A percentile compares a stretch with the other conserved stretches of the same genome.
phyloP scores from a whole-genome alignment of 2,797 vertebrate genomes.

The Gymnoscopelus braueri region DNA sequence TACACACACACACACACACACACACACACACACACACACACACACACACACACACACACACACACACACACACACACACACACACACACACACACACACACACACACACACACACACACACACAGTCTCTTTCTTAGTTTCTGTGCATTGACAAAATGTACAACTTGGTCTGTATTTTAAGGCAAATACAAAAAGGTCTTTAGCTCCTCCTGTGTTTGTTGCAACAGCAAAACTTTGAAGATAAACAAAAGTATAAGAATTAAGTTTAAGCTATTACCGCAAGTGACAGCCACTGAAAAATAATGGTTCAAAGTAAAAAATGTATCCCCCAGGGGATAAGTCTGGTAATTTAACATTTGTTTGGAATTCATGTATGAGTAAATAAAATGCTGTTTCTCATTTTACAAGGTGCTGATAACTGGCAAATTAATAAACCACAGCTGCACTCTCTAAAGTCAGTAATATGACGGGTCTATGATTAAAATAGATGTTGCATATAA shows the following conservation, averaged over 20 bases:
- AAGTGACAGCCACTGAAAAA: conserved; percentile 3
- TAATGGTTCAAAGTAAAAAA: conserved; percentile 3
- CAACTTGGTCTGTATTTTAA: neutral
- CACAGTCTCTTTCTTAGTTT: conserved; percentile 31
- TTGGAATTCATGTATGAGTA: conserved; percentile 26
- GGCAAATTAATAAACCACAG: conserved; percentile 45
- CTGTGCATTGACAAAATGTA: conserved; percentile 13
- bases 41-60: neutral
- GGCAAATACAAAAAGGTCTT: neutral
- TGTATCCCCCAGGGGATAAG: neutral
- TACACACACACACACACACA: no score
- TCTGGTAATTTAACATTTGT: conserved; percentile 9
- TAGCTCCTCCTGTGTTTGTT: neutral
- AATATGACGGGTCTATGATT: conserved; percentile 52
- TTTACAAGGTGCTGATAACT: conserved; percentile 37
- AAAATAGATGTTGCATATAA: conserved; percentile 66
- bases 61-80: neutral
- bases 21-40: no score
- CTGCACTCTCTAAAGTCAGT: conserved; percentile 29
- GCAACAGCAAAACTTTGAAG: neutral
- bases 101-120: neutral
- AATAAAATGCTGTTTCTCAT: conserved; percentile 23
- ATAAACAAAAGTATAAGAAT: neutral
- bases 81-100: no score
- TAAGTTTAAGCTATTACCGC: neutral